These are phyloP conservation scores for Scolopax bukidnonensis DNA, from an alignment of 2,797 vertebrate genomes.

Conservation along the genomic window DNA sequence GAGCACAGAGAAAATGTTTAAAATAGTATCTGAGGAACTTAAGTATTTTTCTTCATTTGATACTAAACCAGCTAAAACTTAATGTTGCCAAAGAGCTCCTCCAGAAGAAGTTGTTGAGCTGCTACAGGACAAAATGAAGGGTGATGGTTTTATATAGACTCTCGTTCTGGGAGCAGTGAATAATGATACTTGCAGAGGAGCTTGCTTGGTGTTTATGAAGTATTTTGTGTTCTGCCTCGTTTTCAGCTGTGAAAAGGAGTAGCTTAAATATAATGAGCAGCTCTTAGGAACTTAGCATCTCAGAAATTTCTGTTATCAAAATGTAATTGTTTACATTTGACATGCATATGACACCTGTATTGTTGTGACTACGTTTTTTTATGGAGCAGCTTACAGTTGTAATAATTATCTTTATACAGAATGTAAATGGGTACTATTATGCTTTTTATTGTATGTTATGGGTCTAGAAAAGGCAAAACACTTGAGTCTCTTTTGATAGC, in stretches of 20 bases:
- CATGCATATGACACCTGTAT: background rate
- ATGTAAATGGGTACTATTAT: fast-evolving
- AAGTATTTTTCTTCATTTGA: background rate
- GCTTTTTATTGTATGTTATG: background rate
- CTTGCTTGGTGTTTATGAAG: background rate
- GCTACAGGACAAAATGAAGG: background rate
- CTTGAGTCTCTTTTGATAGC: background rate
- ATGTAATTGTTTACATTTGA: background rate
- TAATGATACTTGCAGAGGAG: background rate
- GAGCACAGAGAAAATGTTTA: background rate
- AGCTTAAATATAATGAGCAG: background rate
- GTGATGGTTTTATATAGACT: background rate
- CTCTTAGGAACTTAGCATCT: background rate
- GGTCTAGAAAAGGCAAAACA: background rate
- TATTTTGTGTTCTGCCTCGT: background rate
- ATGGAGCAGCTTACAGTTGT: background rate
- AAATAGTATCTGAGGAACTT: background rate
- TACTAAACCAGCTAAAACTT: background rate
- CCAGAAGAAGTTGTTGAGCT: background rate
- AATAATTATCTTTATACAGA: background rate
- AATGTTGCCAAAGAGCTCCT: background rate
- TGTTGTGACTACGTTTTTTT: background rate
- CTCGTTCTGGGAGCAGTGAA: background rate
- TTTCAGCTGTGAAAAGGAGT: background rate
- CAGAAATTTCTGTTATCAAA: background rate